Evolutionary conservation across 2,113 vertebrate species (phyloP).

Genomic region (Labeo catla): DNA sequence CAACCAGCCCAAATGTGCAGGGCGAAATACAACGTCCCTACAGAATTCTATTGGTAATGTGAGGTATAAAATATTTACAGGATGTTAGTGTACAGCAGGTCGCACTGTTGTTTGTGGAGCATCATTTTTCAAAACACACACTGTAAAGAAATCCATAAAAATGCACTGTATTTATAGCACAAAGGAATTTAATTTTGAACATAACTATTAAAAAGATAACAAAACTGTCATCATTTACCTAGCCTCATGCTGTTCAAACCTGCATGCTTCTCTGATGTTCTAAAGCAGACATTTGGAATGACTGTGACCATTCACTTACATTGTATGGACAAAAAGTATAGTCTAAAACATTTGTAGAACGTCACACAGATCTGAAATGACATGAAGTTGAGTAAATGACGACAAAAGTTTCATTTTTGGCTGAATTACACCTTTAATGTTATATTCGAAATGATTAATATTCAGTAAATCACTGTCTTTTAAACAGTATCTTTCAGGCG

Average conservation of each 20-base stretch:
- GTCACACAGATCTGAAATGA: not conserved
- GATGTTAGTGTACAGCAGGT: not conserved
- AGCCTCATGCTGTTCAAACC: not conserved
- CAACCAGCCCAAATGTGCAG: not conserved
- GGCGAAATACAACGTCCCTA: not conserved
- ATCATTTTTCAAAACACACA: slow-evolving; percentile 12
- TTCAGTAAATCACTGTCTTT: slow-evolving; percentile 5
- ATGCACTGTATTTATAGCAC: too few species aligned
- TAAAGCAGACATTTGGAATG: not conserved
- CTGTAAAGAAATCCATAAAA: not conserved
- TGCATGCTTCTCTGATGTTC: not conserved
- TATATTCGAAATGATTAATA: not conserved
- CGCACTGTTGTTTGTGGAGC: not conserved
- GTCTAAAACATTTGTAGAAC: not conserved
- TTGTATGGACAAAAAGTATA: not conserved
- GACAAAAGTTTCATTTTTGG: not conserved
- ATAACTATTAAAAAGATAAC: not conserved
- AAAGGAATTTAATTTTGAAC: not conserved
- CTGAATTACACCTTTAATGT: not conserved
- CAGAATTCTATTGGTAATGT: not conserved
- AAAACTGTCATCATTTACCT: not conserved
- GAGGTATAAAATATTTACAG: slow-evolving; percentile 25
- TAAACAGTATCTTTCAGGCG: not conserved
- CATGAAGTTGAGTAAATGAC: not conserved
- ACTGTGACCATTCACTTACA: not conserved